These are phyloP conservation scores for Thaumatotibia leucotreta DNA, from an alignment of 1,140 invertebrate species.

Conservation along the genomic window DNA sequence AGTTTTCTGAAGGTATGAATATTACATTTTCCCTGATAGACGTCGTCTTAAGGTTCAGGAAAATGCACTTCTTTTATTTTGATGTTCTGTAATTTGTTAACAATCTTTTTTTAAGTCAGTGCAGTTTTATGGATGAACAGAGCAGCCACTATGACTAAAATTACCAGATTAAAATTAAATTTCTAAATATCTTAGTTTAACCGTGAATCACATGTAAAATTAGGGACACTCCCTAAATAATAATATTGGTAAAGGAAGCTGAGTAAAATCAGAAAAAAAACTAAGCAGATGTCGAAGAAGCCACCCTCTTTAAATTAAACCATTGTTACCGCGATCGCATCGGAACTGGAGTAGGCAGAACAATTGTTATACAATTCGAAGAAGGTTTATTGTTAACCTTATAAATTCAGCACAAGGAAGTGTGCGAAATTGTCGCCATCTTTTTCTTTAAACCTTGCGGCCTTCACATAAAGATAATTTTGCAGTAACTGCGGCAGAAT, in stretches of 20 bases:
- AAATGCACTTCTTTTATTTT: no score
- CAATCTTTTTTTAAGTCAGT: no score
- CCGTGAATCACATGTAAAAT: no score
- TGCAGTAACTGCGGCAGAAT: not conserved
- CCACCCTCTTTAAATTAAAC: not conserved
- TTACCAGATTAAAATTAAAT: no score
- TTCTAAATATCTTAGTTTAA: no score
- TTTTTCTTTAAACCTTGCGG: no score
- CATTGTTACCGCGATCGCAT: not conserved
- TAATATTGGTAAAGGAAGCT: not conserved
- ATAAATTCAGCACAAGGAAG: slow-evolving; percentile 5
- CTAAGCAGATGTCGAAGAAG: not conserved
- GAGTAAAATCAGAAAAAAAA: not conserved
- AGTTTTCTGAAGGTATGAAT: no score
- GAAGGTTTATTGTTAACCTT: not conserved
- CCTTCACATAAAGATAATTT: not conserved
- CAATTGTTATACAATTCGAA: not conserved
- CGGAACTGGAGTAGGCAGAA: not conserved
- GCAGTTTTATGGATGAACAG: no score
- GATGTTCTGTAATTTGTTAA: no score
- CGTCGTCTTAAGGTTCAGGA: no score
- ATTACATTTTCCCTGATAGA: no score
- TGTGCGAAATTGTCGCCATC: not conserved
- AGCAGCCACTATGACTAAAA: no score
- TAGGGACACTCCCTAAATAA: not conserved